Evolutionary conservation across 1,140 invertebrate species (phyloP), one percentile per base, ranked within the genome.

Genomic region (Triops cancriformis): DNA sequence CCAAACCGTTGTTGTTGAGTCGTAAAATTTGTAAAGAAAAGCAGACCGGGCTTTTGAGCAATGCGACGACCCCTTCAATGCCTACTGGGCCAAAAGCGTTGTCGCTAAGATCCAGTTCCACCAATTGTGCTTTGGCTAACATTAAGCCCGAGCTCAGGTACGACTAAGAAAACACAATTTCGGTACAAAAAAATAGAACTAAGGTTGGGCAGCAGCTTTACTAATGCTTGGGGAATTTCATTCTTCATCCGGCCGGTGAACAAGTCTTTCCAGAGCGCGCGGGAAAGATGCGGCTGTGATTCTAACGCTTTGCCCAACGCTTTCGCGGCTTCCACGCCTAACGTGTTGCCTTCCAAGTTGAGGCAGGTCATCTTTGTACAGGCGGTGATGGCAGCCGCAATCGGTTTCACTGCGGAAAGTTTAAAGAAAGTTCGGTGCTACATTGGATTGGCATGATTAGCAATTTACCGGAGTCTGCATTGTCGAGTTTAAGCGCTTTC

Each of bases 71-170:
- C 5, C 95, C 96, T 80, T 92, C 88, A 74, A 98, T 92, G 45
- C 96, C 97, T 83, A 97, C 95, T 0, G 97, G 97, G 6, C 98
- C 98, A 83, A 99, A 93, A 0, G 98, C 98, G 89, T 99, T 99
- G 84, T 99, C 97, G 86, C 96, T 98, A 0, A 99, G 87, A 83
- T 99, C 96, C 11, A 99, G 85, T 80, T 95, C 92, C 0, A 91
- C 89, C 0, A 99, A 86, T 4, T 89, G 86, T 1, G 94, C 93
- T 2, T 89, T 89, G 0, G 95, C 92, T 11, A 83, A 81, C 75
- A 94, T 94, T 73, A 99, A 88, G 6, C 94, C 96, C 79, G 87
- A 87, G 6, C 94, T 92, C 1, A 99, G 85, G 80, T 89, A 89
- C 85, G 90, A 88, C 91, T 93, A 84, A 6, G 85, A 85, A 79